Percentiles rank a stretch among this genome's conserved stretches.
Conservation (phyloP, 2,113 vertebrate species). For the Macaca mulatta region DNA sequence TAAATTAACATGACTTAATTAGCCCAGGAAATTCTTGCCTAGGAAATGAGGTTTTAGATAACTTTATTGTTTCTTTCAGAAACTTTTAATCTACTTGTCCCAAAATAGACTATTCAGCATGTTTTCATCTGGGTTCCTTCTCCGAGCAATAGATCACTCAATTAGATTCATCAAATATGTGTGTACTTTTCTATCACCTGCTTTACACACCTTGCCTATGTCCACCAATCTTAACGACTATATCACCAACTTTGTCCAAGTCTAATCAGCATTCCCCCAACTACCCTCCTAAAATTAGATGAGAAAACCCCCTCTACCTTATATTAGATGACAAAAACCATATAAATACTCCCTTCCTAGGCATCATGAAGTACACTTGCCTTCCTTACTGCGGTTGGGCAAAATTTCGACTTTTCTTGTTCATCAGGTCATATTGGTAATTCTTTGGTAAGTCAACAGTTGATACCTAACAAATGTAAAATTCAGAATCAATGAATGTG, state of each 20-base stretch:
- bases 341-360: background rate
- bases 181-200: background rate
- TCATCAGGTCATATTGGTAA: background rate
- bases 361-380: background rate
- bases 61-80: background rate
- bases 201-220: background rate
- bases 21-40: background rate
- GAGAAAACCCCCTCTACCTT: background rate
- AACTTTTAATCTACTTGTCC: background rate
- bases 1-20: background rate
- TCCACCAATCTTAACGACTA: fast-evolving
- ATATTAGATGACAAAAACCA: background rate
- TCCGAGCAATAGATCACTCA: background rate
- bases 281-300: background rate
- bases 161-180: background rate
- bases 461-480: background rate
- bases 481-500: background rate
- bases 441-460: background rate
- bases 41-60: background rate
- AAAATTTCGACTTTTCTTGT: background rate
- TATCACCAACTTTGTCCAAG: background rate
- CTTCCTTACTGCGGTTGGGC: background rate
- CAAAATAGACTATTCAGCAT: background rate
- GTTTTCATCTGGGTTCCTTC: background rate
- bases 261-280: fast-evolving